A percentile compares a stretch with the other conserved stretches of the same genome.
Conservation (phyloP, 2,113 vertebrate genomes). For the Pygoscelis adeliae region DNA sequence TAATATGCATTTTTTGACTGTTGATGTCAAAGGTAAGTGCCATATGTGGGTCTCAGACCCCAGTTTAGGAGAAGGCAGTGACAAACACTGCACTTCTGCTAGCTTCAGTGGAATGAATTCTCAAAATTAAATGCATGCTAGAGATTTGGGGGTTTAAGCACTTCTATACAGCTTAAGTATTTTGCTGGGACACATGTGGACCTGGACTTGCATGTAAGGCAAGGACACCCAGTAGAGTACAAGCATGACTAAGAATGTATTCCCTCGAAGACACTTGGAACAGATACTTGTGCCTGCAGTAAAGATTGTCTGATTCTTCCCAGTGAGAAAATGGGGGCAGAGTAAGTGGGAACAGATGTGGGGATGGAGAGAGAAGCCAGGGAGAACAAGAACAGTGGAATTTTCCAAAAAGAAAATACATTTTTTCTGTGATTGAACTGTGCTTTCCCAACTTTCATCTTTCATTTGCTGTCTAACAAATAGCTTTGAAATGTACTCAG, state of each 20-base stretch:
- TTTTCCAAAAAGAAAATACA: background rate
- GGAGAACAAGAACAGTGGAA: constrained; percentile 1
- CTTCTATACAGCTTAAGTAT: background rate
- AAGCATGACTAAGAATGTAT: constrained; percentile 22
- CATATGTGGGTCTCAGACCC: background rate
- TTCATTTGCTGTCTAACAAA: constrained; percentile 59
- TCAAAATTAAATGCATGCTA: background rate
- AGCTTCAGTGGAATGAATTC: background rate
- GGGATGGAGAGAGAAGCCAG: background rate
- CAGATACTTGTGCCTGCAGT: background rate
- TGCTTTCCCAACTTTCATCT: constrained; percentile 58
- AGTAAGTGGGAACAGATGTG: constrained; percentile 62
- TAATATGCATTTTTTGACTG: background rate
- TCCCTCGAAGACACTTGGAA: constrained; percentile 52
- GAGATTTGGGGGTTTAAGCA: background rate
- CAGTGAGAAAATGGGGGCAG: constrained; percentile 42
- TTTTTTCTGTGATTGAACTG: constrained; percentile 51
- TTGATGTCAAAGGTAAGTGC: background rate
- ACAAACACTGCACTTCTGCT: background rate
- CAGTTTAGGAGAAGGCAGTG: background rate
- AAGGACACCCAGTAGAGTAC: constrained; percentile 27
- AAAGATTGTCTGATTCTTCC: constrained; percentile 39
- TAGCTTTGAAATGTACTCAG: constrained; percentile 35
- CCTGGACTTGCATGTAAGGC: background rate
- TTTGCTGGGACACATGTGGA: constrained; percentile 17